These are phyloP conservation scores for Gymnarchus niloticus DNA, from an alignment of 2,113 vertebrate genomes.

Conservation along the genomic window DNA sequence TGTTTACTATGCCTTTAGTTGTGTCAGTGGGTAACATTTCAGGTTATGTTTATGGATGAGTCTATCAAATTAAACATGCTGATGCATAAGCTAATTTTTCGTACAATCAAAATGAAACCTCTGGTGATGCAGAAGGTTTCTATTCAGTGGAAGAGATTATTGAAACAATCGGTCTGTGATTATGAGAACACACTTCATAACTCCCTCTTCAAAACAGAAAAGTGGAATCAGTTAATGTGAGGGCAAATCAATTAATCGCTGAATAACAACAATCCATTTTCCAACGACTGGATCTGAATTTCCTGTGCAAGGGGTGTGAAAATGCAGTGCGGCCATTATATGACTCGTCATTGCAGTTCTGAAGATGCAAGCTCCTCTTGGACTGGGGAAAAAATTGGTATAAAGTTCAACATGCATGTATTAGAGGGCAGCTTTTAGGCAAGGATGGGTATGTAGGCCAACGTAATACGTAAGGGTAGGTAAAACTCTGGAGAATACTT, in stretches of 20 bases:
- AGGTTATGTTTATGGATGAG: slow-evolving; percentile 10
- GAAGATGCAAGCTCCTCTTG: not conserved
- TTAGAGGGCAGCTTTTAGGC: not conserved
- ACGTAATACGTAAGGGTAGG: slow-evolving; percentile 29
- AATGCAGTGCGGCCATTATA: not conserved
- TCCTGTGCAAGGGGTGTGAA: not conserved
- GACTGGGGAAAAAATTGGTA: not conserved
- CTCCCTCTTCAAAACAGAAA: not conserved
- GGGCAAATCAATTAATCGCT: not conserved
- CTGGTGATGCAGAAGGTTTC: not conserved
- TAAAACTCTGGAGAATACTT: slow-evolving; percentile 44
- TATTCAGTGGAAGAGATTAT: not conserved
- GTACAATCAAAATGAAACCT: not conserved
- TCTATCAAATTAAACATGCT: not conserved
- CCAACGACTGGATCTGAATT: not conserved
- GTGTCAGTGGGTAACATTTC: not conserved
- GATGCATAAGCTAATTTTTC: not conserved
- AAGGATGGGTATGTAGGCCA: slow-evolving; percentile 45
- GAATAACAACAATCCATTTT: not conserved
- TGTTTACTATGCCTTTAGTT: not conserved
- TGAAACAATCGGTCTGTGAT: not conserved
- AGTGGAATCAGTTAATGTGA: not conserved
- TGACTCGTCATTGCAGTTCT: not conserved
- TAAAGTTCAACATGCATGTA: not conserved
- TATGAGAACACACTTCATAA: not conserved